Percentiles rank a stretch among this genome's conserved stretches.
These are phyloP conservation scores for Sapayoa aenigma DNA, from an alignment of 2,113 vertebrate genomes.

Conservation along the genomic window DNA sequence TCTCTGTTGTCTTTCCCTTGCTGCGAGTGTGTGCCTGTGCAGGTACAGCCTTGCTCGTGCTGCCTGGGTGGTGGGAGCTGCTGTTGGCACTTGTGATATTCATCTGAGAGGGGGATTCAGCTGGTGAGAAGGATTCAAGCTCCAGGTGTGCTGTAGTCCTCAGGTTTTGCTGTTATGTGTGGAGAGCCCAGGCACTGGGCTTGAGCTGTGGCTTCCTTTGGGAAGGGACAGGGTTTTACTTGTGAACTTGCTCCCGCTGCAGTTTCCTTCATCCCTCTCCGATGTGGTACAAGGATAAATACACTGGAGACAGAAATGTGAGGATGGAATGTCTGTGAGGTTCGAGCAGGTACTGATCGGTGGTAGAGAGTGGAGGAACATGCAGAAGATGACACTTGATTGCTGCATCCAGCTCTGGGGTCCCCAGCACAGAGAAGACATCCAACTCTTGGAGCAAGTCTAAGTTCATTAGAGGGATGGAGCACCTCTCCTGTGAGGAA, in stretches of 20 bases:
- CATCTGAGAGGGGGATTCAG: neutral
- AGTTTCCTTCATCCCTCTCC: neutral
- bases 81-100: neutral
- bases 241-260: neutral
- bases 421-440: neutral
- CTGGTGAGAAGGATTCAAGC: neutral
- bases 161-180: neutral
- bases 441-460: neutral
- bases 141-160: neutral
- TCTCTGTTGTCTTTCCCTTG: neutral
- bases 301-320: neutral
- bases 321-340: neutral
- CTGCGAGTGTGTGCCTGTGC: neutral
- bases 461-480: neutral
- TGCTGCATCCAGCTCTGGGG: neutral
- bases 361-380: neutral
- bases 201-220: neutral
- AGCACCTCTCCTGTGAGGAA: neutral
- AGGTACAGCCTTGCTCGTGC: neutral
- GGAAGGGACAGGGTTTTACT: neutral
- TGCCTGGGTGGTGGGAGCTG: neutral
- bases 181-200: neutral
- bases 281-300: neutral
- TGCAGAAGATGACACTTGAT: neutral
- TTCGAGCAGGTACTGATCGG: neutral